A percentile compares a stretch with the other conserved stretches of the same genome.
Evolutionary conservation across 2,888 invertebrate species (phyloP).

Genomic region (Leptura quadrifasciata): DNA sequence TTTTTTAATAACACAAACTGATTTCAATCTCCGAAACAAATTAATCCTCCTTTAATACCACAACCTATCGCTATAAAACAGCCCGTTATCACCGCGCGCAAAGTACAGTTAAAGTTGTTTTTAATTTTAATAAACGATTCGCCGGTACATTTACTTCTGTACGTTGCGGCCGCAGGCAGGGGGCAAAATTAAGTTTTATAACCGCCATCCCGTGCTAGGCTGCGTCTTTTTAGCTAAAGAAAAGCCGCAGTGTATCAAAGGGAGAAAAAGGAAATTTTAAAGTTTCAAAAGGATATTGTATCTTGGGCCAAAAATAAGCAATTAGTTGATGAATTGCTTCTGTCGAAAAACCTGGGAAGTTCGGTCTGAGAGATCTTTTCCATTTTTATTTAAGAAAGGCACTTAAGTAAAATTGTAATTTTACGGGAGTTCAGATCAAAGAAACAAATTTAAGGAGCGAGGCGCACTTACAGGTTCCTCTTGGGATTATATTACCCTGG

Average conservation of each 20-base stretch:
- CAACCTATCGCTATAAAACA: background rate
- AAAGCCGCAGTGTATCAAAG: background rate
- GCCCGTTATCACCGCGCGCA: background rate
- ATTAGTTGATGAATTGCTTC: slow-evolving; percentile 36
- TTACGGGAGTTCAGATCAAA: slow-evolving; percentile 15
- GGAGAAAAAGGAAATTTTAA: background rate
- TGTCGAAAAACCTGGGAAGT: slow-evolving; percentile 13
- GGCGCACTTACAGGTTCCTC: background rate
- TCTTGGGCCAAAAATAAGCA: slow-evolving; percentile 33
- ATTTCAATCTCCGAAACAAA: too few species aligned
- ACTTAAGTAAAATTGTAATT: slow-evolving; percentile 25
- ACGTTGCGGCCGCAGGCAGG: background rate
- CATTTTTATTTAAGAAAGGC: slow-evolving; percentile 23
- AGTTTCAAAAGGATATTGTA: slow-evolving; percentile 27
- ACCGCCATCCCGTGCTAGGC: background rate
- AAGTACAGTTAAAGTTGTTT: slow-evolving; percentile 9
- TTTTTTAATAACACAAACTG: too few species aligned
- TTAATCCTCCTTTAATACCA: background rate
- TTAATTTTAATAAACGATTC: slow-evolving; percentile 16
- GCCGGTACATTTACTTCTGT: background rate
- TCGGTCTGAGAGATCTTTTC: background rate
- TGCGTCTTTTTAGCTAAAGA: background rate
- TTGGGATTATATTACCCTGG: background rate
- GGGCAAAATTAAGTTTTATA: slow-evolving; percentile 36
- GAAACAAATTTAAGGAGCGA: background rate